Percentiles rank a stretch among this genome's conserved stretches.
Conservation (phyloP, 2,797 vertebrate species). For the Trachurus trachurus region DNA sequence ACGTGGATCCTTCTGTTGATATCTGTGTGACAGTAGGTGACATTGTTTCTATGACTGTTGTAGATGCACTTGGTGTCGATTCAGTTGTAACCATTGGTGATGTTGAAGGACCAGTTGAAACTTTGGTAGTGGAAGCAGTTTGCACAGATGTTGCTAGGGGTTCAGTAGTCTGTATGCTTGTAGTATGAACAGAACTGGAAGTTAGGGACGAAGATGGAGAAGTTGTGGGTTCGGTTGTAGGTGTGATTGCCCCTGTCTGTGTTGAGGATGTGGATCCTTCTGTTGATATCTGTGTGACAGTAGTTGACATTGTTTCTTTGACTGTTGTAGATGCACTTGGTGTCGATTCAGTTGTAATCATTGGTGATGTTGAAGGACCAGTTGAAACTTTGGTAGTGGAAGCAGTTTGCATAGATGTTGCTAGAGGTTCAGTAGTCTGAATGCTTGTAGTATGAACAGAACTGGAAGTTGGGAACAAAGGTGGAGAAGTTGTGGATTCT, state of each 20-base stretch:
- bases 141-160: background rate
- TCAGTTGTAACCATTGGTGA: background rate
- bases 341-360: too few relatives aligned
- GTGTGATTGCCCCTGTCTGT: background rate
- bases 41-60: background rate
- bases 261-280: too few relatives aligned
- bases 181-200: background rate
- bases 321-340: background rate
- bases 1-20: background rate
- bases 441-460: background rate
- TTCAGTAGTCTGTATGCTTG: background rate
- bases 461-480: too few relatives aligned
- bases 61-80: background rate
- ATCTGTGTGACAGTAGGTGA: too few relatives aligned
- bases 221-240: background rate
- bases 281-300: too few relatives aligned
- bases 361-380: background rate
- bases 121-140: background rate
- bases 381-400: background rate
- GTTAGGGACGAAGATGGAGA: background rate
- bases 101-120: background rate
- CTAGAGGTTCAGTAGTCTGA: background rate
- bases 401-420: background rate
- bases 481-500: background rate
- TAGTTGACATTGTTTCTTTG: background rate